Evolutionary conservation across 2,113 vertebrate genomes (phyloP), one percentile per base, ranked within the genome.

Genomic region (Urocolius indicus): DNA sequence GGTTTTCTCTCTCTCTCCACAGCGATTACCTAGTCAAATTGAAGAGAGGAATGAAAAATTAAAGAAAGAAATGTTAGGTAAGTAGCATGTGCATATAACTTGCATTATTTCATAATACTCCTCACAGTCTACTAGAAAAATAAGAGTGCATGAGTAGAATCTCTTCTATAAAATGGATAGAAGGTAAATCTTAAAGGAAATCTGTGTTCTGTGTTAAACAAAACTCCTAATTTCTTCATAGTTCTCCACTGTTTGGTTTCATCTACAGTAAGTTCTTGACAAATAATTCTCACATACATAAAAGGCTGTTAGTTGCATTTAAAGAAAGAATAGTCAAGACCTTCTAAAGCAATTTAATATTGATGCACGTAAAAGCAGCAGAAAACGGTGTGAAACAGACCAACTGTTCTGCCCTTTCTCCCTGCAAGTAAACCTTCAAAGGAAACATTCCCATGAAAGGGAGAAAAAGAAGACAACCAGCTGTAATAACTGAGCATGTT

Each of bases 21-120:
- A 99, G 99, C 98, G 99, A 97, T 96, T 99, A 78, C 99, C 99
- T 68, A 98, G 96, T 93, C 98, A 99, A 98, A 99, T 99, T 79
- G 98, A 99, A 92, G 99, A 99, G 87, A 98, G 99, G 61, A 99
- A 99, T 76, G 99, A 99, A 97, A 99, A 98, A 90, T 88, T 99
- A 87, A 99, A 99, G 96, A 98, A 99, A 94, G 99, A 99, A 94
- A 99, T 99, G 99, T 95, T 99, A 68, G 97, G 99, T 99, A 98
- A 94, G 99, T 96, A 74, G 27, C 0, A 3, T 65, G 48, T 55
- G 9, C 30, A 24, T 61, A 8, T 43, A 87, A 34, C 36, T 86
- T 84, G 18, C 16, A 46, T 54, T 41, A 32, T 86, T 84, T 16
- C 16, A 46, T 54, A 45, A 29, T 66, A 54, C 52, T n/a, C 41